These are phyloP conservation scores for Apteryx owenii DNA, from an alignment of 2,113 vertebrate genomes.

Conservation along the genomic window DNA sequence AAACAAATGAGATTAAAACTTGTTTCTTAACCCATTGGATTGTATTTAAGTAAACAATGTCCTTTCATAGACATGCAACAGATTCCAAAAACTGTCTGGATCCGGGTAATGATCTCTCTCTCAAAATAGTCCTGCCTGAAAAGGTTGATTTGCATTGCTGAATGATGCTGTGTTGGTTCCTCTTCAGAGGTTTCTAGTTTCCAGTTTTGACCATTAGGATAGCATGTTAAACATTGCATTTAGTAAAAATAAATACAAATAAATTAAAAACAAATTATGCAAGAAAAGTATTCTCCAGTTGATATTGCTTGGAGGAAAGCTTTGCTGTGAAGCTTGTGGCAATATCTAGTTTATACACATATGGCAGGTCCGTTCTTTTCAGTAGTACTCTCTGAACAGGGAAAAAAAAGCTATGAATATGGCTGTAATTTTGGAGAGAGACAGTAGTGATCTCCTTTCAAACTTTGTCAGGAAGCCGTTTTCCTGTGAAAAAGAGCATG, in stretches of 20 bases:
- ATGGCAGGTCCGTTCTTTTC: slow-evolving; percentile 5
- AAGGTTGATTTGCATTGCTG: background rate
- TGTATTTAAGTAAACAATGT: slow-evolving; percentile 34
- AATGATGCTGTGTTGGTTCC: background rate
- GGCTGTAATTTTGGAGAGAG: slow-evolving; percentile 62
- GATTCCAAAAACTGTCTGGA: background rate
- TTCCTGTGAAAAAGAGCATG: slow-evolving; percentile 56
- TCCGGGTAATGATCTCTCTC: background rate
- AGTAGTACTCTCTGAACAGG: slow-evolving; percentile 71
- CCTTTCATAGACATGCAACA: slow-evolving; percentile 1
- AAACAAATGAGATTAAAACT: slow-evolving; percentile 63
- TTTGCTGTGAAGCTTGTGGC: background rate
- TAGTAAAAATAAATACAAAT: slow-evolving; percentile 67
- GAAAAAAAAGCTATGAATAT: slow-evolving; percentile 47
- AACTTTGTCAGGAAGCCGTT: slow-evolving; percentile 78
- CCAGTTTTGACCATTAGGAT: background rate
- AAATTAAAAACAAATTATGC: slow-evolving; percentile 38
- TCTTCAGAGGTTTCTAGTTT: background rate
- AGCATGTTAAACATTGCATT: background rate
- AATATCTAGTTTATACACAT: background rate
- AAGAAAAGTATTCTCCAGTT: background rate
- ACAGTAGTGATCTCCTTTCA: slow-evolving; percentile 70
- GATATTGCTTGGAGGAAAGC: slow-evolving; percentile 25
- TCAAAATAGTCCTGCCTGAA: background rate
- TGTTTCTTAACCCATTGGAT: slow-evolving; percentile 68